phyloP scores from a whole-genome alignment of 2,888 invertebrate genomes.

The Masnerella sp. region DNA sequence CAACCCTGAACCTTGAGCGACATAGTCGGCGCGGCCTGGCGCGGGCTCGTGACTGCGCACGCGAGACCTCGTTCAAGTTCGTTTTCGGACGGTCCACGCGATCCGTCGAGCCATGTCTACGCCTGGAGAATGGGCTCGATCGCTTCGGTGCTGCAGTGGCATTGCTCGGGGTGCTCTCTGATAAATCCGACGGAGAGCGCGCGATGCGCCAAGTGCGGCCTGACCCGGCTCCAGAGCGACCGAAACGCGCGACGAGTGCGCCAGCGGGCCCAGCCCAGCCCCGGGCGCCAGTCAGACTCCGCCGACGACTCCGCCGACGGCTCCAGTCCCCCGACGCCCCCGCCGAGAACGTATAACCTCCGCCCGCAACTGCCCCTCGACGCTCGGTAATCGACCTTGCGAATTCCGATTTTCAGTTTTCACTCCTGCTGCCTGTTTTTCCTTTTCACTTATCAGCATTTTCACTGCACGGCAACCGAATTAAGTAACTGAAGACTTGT shows the following conservation, averaged over 20 bases:
- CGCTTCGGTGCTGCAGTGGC: slow-evolving; percentile 96
- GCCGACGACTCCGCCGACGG: slow-evolving; percentile 22
- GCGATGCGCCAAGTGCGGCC: slow-evolving; percentile 90
- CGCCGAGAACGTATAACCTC: slow-evolving; percentile 63
- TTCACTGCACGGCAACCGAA: no score
- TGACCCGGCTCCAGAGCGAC: slow-evolving; percentile 71
- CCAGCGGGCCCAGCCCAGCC: slow-evolving; percentile 22
- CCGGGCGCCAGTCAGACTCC: no score
- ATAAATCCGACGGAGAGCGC: slow-evolving; percentile 92
- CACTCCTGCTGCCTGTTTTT: no score
- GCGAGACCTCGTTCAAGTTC: no score
- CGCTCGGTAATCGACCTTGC: neutral
- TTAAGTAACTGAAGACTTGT: no score
- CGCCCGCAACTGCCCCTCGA: neutral
- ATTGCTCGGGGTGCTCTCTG: slow-evolving; percentile 91
- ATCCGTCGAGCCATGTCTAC: slow-evolving; percentile 78
- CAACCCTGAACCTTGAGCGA: no score
- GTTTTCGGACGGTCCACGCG: slow-evolving; percentile 44
- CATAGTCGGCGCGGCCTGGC: no score
- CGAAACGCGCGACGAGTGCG: slow-evolving; percentile 56
- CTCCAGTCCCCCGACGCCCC: slow-evolving; percentile 71
- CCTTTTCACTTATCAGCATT: no score
- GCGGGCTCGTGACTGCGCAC: no score
- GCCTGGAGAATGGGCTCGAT: slow-evolving; percentile 89
- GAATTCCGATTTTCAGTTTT: neutral